Evolutionary conservation across 2,113 vertebrate genomes (phyloP), one percentile per base, ranked within the genome.

Genomic region (Phasianus colchicus): DNA sequence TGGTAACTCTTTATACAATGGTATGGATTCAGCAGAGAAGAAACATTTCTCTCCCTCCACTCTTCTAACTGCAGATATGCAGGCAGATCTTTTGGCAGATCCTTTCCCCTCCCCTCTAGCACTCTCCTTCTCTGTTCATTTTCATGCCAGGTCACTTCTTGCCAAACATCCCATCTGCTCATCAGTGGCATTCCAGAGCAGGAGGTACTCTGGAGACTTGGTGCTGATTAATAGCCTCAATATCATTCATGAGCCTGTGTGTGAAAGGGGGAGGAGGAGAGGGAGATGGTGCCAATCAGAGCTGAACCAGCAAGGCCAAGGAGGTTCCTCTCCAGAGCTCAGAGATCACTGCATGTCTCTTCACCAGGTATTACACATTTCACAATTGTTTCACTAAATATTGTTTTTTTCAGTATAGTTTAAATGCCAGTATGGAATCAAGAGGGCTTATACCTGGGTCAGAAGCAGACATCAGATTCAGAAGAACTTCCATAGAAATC

Each of bases 121-220:
- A 79, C 30, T 92, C 72, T 88, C 74, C 64, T 96, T 27, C 87
- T 97, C 74, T 89, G 89, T 96, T 96, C 79, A n/a, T 95, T 96
- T 96, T 94, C 2, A 18, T 94, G 92, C 90, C 94, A 96, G 93
- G 90, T 96, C 87, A 90, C 83, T 93, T 95, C 95, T 93, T 95
- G 93, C 95, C 97, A 97, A 97, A 96, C 95, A 85, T 80, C 89
- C 89, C 96, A 95, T 97, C 93, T 97, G 86, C 89, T 97, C 92
- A 85, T 94, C 93, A 90, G 93, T 88, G 86, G 71, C 94, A 89
- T 97, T 97, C 90, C 96, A 93, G 87, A 93, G 85, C 96, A 96
- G 83, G 93, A 97, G 75, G 83, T 82, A 20, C 57, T 93, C 90
- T 84, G 57, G 94, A 90, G 91, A 96, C 21, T 87, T 90, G 38